Evolutionary conservation across 2,888 invertebrate species (phyloP).

Genomic region (Polia nebulosa): DNA sequence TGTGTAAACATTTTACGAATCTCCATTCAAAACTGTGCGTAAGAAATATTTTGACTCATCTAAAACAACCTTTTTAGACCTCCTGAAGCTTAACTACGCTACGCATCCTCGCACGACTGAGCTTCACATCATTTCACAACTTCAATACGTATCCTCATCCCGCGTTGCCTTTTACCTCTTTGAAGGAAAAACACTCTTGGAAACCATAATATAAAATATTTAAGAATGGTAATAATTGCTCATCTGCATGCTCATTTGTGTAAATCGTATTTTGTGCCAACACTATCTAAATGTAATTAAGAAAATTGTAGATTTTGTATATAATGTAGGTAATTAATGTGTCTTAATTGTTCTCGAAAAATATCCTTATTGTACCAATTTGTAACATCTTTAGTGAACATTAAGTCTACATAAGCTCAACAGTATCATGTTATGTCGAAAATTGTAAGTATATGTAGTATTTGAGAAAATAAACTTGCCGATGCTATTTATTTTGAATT

Average conservation of each 20-base stretch:
- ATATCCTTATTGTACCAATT: constrained; percentile 32
- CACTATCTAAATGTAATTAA: neutral
- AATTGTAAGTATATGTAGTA: constrained; percentile 15
- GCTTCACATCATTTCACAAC: neutral
- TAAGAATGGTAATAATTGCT: neutral
- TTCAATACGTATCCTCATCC: no score
- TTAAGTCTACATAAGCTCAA: neutral
- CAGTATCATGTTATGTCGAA: constrained; percentile 12
- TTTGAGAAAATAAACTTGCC: constrained; percentile 41
- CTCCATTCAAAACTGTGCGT: no score
- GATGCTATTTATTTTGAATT: constrained; percentile 10
- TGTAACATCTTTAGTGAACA: constrained; percentile 7
- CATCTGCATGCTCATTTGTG: neutral
- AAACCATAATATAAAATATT: neutral
- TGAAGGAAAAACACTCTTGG: neutral
- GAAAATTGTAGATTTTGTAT: constrained; percentile 26
- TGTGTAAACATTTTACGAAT: no score
- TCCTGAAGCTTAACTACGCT: no score
- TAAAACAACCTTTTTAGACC: no score
- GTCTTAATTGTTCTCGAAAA: neutral
- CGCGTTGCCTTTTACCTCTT: no score
- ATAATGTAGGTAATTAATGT: neutral
- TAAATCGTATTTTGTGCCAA: neutral
- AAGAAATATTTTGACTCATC: no score
- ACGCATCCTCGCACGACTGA: neutral